Conservation (phyloP, 1,140 invertebrate species). For the Archivesica marissinica region DNA sequence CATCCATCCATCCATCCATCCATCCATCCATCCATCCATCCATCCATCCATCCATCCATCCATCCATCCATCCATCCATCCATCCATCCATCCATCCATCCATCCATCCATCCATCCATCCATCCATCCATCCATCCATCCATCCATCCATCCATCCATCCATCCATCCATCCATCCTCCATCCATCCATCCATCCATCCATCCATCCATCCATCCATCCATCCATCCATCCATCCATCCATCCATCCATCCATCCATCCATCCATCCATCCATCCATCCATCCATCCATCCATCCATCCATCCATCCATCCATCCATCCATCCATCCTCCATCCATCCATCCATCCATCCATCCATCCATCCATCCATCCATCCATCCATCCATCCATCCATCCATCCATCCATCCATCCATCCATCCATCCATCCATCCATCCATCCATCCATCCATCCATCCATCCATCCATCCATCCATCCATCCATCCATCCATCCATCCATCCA, state of each 20-base stretch:
- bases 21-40: not conserved
- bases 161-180: not conserved
- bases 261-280: not conserved
- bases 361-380: not conserved
- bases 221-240: not conserved
- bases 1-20: not conserved
- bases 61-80: not conserved
- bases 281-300: not conserved
- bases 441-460: not conserved
- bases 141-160: not conserved
- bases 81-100: not conserved
- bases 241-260: not conserved
- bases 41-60: not conserved
- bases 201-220: not conserved
- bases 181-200: not conserved
- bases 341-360: not conserved
- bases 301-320: not conserved
- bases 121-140: not conserved
- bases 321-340: no score
- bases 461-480: not conserved
- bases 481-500: not conserved
- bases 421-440: not conserved
- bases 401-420: not conserved
- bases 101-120: not conserved
- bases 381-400: not conserved